Evolutionary conservation across 2,113 vertebrate species (phyloP).

Genomic region (Cyrtonyx montezumae): DNA sequence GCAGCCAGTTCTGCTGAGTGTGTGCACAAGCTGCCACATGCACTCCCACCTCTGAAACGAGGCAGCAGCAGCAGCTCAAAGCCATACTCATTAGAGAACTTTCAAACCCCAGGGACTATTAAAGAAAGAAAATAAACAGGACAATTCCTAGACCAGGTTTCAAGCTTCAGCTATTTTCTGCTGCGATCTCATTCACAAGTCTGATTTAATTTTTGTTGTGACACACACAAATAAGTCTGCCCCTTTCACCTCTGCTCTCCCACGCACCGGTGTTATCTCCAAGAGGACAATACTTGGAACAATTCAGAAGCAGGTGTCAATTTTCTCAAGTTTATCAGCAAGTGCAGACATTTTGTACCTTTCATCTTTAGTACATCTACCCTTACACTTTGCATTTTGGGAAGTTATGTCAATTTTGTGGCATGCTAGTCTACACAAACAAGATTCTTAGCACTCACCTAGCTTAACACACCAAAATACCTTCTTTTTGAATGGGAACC

Average conservation of each 20-base stretch:
- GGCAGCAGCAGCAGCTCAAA: constrained; percentile 1
- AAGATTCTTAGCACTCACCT: background rate
- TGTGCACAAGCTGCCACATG: background rate
- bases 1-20: background rate
- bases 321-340: constrained; percentile 33
- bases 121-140: background rate
- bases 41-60: background rate
- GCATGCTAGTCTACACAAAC: background rate
- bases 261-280: constrained; percentile 8
- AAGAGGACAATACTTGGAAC: background rate
- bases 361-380: background rate
- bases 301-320: constrained; percentile 25
- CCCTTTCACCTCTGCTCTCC: constrained; percentile 1
- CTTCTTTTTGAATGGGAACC: background rate
- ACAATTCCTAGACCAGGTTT: constrained; percentile 5
- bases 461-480: background rate
- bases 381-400: background rate
- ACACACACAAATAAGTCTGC: background rate
- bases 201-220: background rate
- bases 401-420: background rate
- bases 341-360: constrained; percentile 16
- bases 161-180: constrained; percentile 36
- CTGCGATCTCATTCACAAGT: constrained; percentile 15
- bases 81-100: background rate
- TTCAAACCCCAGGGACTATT: background rate